phyloP scores from a whole-genome alignment of 2,113 vertebrate genomes.

The Dendropsophus ebraccatus region DNA sequence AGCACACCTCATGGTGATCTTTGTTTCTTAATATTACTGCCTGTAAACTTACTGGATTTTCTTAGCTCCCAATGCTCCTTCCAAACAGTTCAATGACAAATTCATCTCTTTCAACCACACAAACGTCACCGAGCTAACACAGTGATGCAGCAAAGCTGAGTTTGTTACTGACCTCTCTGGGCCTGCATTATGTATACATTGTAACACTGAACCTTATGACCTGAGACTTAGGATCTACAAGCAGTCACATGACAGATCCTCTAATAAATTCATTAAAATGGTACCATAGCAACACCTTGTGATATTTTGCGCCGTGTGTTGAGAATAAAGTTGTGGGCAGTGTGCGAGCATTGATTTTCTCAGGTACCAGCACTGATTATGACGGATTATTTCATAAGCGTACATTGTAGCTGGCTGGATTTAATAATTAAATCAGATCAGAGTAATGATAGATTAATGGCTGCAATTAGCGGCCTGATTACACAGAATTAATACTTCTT shows the following conservation, averaged over 20 bases:
- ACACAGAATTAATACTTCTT: conserved; percentile 49
- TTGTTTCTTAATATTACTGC: no score
- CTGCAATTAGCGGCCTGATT: conserved; percentile 55
- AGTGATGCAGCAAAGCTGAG: not conserved
- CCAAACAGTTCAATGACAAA: not conserved
- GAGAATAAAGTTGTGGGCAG: not conserved
- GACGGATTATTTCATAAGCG: conserved; percentile 47
- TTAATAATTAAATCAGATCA: conserved; percentile 56
- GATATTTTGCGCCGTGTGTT: not conserved
- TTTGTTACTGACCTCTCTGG: not conserved
- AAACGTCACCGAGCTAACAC: not conserved
- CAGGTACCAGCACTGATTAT: conserved; percentile 27
- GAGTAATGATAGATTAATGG: conserved; percentile 57
- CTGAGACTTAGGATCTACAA: not conserved
- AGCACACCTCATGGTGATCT: no score
- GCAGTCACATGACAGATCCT: not conserved
- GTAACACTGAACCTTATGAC: not conserved
- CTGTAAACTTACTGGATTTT: no score
- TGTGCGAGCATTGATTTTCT: not conserved
- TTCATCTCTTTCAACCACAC: not conserved
- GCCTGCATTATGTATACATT: not conserved
- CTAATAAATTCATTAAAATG: not conserved
- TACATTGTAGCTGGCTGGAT: conserved; percentile 31
- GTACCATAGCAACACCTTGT: conserved; percentile 15
- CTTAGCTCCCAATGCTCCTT: not conserved